Base-by-base conservation (phyloP, 2,888 invertebrate genomes). In the Limnephilus marmoratus region DNA sequence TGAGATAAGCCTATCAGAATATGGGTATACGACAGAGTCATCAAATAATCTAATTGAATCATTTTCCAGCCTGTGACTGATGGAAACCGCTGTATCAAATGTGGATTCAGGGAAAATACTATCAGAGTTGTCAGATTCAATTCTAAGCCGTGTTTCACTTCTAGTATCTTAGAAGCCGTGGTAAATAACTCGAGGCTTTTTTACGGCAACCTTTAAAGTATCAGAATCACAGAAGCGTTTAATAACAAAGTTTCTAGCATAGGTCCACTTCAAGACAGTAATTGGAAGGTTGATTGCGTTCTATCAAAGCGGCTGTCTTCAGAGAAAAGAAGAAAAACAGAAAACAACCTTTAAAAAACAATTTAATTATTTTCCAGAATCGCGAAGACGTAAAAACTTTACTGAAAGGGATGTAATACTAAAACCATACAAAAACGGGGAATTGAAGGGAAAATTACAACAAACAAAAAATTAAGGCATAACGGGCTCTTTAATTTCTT, bases 401-500 rank as follows among this genome's bases (percentile, higher is more conserved):
- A 9, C 68, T 68, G 68, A 45, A 86, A 86, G 12, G 49, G 45
- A 37, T 86, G 18, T 45, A 86, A 86, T 41, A 45, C 24, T 13
- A 15, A 86, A 86, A 86, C 86, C 86, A 29, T 49, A 86, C 45
- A 45, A 41, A 85, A 68, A 86, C 41, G n/a, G 45, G 45, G 45
- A 49, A n/a, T 49, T 45, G 86, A 12, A 29, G 24, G 45, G 29
- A 86, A 45, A 34, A 83, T 83, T 31, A 83, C 37, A 83, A 83
- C 34, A n/a, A 24, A 83, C 3, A 29, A 86, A 86, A 86, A 86
- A 45, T 29, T 29, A 86, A 45, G 86, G 86, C n/a, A 29, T 5
- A 86, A 45, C 45, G 24, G 86, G 49, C 45, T 45, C 86, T 86
- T 49, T 83, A 45, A 86, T 86, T 41, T 86, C 37, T 37, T 86